These are phyloP conservation scores for Lottia scabra DNA, from an alignment of 2,888 invertebrate genomes.

Conservation along the genomic window DNA sequence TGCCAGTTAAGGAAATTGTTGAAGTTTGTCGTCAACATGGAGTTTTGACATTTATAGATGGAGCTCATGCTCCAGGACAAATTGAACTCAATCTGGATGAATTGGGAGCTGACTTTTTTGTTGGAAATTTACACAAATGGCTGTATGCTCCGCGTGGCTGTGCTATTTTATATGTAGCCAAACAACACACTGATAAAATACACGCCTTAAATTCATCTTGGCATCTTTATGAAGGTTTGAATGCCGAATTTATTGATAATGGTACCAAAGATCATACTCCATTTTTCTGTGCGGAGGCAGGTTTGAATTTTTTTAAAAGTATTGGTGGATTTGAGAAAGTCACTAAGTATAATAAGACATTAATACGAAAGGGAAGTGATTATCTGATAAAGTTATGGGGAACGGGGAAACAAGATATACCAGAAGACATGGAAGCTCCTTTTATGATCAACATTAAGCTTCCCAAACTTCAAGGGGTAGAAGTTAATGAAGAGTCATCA, in stretches of 20 bases:
- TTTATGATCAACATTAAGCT: conserved; percentile 42
- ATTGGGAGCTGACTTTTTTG: conserved; percentile 59
- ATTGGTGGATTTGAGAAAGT: conserved; percentile 41
- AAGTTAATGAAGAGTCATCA: background rate
- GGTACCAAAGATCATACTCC: conserved; percentile 47
- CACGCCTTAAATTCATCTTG: conserved; percentile 45
- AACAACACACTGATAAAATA: conserved; percentile 37
- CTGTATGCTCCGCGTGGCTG: conserved; percentile 56
- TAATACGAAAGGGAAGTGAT: conserved; percentile 36
- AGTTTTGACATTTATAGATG: conserved; percentile 58
- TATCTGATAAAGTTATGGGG: conserved; percentile 35
- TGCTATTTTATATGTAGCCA: conserved; percentile 55
- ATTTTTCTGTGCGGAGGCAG: conserved; percentile 33
- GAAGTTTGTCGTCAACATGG: conserved; percentile 49
- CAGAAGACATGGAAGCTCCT: conserved; percentile 47
- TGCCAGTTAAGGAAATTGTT: conserved; percentile 56
- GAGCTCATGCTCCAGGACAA: conserved; percentile 65
- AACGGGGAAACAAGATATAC: conserved; percentile 36
- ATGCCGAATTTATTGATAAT: conserved; percentile 39
- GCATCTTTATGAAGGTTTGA: conserved; percentile 32
- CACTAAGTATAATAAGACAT: conserved; percentile 22
- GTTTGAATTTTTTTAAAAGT: conserved; percentile 43
- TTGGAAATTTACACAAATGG: conserved; percentile 66
- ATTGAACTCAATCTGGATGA: conserved; percentile 48
- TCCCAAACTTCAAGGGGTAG: conserved; percentile 27